Base-by-base conservation (phyloP, 2,888 invertebrate genomes). In the Agrotis puta region DNA sequence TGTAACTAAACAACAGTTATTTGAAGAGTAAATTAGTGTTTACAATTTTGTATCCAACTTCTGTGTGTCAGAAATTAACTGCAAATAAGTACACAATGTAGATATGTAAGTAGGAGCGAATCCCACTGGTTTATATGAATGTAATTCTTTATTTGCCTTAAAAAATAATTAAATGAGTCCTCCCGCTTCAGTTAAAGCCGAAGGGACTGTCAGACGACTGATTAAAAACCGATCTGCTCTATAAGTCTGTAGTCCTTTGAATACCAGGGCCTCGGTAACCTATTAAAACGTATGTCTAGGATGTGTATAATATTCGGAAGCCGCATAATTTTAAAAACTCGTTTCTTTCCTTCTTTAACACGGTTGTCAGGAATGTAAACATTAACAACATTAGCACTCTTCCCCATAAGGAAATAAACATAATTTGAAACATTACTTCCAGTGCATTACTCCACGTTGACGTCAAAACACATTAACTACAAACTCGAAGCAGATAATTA, bases 401-500 rank as follows among this genome's bases (percentile, higher is more conserved):
- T 2, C 54, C 18, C 53, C 27, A 50, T 22, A 45, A 33, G 6
- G 48, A 9, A 70, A 59, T 61, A 43, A 71, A 53, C 47, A 53
- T 48, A 57, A 72, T 43, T 68, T 65, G 50, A 53, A 75, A 54
- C 47, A 56, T 65, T 57, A 61, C 20, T 69, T 59, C 50, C 24
- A 58, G 62, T 56, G 53, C 59, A 59, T 76, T 77, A 76, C 64
- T 39, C 47, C 18, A 59, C 51, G 64, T 56, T 76, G 56, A 57
- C 78, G 63, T 50, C 75, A 74, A 53, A 82, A 71, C 68, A 67
- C 79, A 81, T 82, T 79, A 81, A 78, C 56, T 64, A 70, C 57
- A 67, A 74, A 71, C 62, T 82, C 63, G 27, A 65, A 68, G 47
- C 54, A 72, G 69, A 73, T 79, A 83, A 82, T 83, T 79, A 83